phyloP scores from a whole-genome alignment of 1,140 invertebrate genomes.

The Galleria mellonella region DNA sequence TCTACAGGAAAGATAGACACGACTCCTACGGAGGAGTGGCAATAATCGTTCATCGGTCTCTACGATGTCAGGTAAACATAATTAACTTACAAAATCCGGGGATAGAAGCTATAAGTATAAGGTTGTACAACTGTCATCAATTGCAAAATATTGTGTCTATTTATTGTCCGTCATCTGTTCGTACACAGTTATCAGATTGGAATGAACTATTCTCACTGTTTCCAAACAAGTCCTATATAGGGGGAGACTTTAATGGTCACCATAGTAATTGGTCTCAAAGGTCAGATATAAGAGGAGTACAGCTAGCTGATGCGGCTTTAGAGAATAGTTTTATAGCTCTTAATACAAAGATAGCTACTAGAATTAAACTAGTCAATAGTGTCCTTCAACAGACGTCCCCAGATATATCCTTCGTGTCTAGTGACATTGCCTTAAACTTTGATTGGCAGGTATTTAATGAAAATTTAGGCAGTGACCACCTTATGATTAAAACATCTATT shows the following conservation, averaged over 20 bases:
- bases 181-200: conserved; percentile 17
- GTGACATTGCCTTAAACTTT: too few species aligned
- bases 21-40: conserved; percentile 26
- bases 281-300: conserved; percentile 12
- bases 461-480: too few species aligned
- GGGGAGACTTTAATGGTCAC: conserved; percentile 26
- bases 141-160: conserved; percentile 16
- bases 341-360: conserved; percentile 9
- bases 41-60: conserved; percentile 18
- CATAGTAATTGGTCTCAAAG: conserved; percentile 19
- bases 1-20: conserved; percentile 17
- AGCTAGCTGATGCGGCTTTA: conserved; percentile 11
- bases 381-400: conserved; percentile 3
- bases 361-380: conserved; percentile 12
- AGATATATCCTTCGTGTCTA: conserved; percentile 3
- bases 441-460: too few species aligned
- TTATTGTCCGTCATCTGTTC: conserved; percentile 17
- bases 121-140: too few species aligned
- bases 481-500: too few species aligned
- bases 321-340: conserved; percentile 12
- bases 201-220: conserved; percentile 17
- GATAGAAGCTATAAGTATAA: too few species aligned
- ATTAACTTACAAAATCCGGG: too few species aligned
- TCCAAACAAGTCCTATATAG: conserved; percentile 9
- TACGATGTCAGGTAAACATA: conserved; percentile 3